These are phyloP conservation scores for Chitala chitala DNA, from an alignment of 2,113 vertebrate genomes.

Conservation along the genomic window DNA sequence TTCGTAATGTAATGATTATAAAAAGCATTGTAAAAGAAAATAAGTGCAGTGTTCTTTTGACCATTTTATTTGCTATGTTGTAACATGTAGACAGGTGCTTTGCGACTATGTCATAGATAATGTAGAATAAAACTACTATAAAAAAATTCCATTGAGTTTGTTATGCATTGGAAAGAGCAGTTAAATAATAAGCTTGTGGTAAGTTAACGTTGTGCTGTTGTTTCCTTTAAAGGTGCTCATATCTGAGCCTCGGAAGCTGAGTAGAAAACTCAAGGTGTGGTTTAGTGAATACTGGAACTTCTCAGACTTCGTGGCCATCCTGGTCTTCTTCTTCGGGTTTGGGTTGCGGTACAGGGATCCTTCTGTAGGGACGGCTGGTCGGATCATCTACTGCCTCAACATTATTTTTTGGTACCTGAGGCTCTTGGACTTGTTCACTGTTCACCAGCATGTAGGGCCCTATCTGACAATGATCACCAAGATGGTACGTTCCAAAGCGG, in stretches of 20 bases:
- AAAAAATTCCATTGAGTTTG: background rate
- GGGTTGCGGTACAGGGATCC: slow-evolving; percentile 66
- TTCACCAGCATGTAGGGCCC: slow-evolving; percentile 90
- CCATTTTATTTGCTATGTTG: no score
- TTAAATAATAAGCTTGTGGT: background rate
- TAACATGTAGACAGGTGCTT: no score
- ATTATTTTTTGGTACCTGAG: slow-evolving; percentile 95
- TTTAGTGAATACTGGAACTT: slow-evolving; percentile 94
- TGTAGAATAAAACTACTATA: no score
- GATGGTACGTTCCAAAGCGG: slow-evolving; percentile 72
- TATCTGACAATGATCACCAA: slow-evolving; percentile 97
- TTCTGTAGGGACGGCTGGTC: slow-evolving; percentile 65
- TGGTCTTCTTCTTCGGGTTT: slow-evolving; percentile 80
- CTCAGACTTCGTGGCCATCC: slow-evolving; percentile 79
- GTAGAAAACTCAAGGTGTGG: slow-evolving; percentile 90
- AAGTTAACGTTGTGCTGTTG: background rate
- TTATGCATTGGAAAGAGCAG: background rate
- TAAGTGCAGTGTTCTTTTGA: no score
- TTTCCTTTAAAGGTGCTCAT: slow-evolving; percentile 69
- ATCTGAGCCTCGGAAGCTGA: slow-evolving; percentile 83
- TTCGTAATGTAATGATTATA: background rate
- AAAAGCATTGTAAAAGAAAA: no score
- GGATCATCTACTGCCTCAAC: slow-evolving; percentile 84
- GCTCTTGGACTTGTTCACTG: slow-evolving; percentile 86
- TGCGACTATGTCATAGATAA: no score